Evolutionary conservation across 2,888 invertebrate genomes (phyloP), one percentile per base, ranked within the genome.

Genomic region (Scotopteryx bipunctaria): DNA sequence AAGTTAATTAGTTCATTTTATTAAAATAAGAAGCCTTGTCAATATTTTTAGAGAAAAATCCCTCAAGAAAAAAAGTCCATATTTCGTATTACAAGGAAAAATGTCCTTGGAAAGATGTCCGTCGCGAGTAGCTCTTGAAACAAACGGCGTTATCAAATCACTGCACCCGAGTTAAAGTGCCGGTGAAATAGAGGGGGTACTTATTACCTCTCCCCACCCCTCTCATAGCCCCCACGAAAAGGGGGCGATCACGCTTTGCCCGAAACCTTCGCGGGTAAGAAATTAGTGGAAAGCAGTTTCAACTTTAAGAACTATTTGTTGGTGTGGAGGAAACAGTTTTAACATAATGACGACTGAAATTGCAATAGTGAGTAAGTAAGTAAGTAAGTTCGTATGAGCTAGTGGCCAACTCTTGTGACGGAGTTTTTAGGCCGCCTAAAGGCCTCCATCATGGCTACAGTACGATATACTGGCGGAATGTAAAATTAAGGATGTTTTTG

Each of bases 131-230:
- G 77, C 76, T 73, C 86, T 88, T 79, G 83, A 81, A 86, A 87
- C 86, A 87, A 88, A 88, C 85, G 86, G 84, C 79, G 85, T 88
- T 89, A 88, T 88, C 88, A 88, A 89, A 89, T 88, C 89, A 88
- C 79, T 87, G 86, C 89, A 85, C 83, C 85, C 82, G 74, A 83
- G 84, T 86, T 86, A 82, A 86, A 86, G 86, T 83, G 81, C 81
- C 86, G 81, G 85, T 85, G 84, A 84, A 88, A 86, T 85, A 85
- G 82, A 78, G 83, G 84, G 77, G 86, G 83, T 81, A 83, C 85
- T 88, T 86, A 86, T 84, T 84, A 79, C 83, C 81, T 72, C 70
- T 69, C 69, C 67, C 49, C 33, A 36, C 25, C 44, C 57, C 57
- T 11, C 27, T 3, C 45, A 55, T 40, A 44, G 33, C 57, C 40